A percentile compares a stretch with the other conserved stretches of the same genome.
phyloP scores from a whole-genome alignment of 2,797 vertebrate genomes.

The Poecilia gillii region DNA sequence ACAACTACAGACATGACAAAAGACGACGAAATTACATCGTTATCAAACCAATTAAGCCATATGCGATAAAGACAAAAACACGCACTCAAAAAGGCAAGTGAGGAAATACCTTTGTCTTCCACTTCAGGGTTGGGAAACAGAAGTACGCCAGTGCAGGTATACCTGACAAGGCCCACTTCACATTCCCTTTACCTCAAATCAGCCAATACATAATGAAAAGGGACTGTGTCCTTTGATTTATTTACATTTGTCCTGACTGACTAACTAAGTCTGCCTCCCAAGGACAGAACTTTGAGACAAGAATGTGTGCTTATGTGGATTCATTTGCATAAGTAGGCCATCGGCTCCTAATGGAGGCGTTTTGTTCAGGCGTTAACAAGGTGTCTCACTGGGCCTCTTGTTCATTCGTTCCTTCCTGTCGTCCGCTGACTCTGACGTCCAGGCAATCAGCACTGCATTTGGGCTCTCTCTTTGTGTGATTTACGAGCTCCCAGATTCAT shows the following conservation, averaged over 20 bases:
- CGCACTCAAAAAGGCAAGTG: conserved; percentile 23
- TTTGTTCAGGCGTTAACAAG: conserved; percentile 83
- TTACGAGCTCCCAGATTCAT: conserved; percentile 84
- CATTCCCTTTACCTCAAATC: conserved; percentile 28
- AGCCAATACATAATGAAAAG: conserved; percentile 46
- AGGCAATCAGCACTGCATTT: conserved; percentile 81
- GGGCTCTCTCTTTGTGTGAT: conserved; percentile 82
- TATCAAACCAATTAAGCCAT: conserved; percentile 55
- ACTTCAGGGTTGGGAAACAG: conserved; percentile 25
- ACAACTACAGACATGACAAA: conserved; percentile 53
- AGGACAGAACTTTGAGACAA: conserved; percentile 69
- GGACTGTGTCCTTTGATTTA: conserved; percentile 71
- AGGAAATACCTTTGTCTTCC: conserved; percentile 31
- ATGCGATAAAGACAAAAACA: conserved; percentile 37
- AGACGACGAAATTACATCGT: conserved; percentile 49
- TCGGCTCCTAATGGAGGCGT: conserved; percentile 79
- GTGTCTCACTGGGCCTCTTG: conserved; percentile 78
- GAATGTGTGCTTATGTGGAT: conserved; percentile 60
- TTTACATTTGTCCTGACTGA: conserved; percentile 70
- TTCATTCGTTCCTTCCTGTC: conserved; percentile 77
- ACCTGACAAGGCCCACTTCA: conserved; percentile 16
- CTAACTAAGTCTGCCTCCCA: conserved; percentile 65
- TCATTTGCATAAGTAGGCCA: conserved; percentile 82
- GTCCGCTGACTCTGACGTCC: conserved; percentile 77
- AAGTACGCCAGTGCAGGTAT: conserved; percentile 18